Conservation (phyloP, 2,113 vertebrate species). For the Cepphus grylle region DNA sequence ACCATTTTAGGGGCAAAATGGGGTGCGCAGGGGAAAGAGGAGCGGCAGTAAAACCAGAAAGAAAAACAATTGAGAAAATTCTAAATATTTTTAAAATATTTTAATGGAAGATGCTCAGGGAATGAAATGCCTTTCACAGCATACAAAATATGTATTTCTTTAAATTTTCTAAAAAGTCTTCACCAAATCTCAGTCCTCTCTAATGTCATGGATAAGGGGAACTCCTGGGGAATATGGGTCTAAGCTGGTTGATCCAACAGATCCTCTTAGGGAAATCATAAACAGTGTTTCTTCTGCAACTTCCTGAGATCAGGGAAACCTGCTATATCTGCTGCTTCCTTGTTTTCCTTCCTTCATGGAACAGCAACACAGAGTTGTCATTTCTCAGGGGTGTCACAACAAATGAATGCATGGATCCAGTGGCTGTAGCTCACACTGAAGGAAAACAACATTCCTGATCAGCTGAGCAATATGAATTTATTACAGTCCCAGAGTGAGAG, state of each 20-base stretch:
- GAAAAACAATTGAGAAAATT: neutral
- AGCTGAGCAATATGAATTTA: neutral
- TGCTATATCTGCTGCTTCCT: neutral
- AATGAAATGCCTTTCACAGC: neutral
- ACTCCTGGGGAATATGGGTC: neutral
- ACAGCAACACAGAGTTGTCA: neutral
- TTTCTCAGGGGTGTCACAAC: conserved; percentile 7
- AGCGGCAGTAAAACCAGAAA: neutral
- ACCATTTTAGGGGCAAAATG: neutral
- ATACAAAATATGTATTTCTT: neutral
- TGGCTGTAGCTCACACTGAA: neutral
- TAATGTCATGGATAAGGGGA: neutral
- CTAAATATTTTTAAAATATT: neutral
- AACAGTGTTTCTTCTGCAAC: neutral
- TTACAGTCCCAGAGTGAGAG: neutral
- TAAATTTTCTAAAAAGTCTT: neutral
- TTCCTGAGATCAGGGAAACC: neutral
- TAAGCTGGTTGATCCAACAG: neutral
- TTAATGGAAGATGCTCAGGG: neutral
- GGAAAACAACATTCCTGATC: neutral
- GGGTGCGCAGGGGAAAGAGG: neutral
- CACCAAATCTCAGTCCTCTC: neutral
- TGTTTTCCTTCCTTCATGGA: neutral
- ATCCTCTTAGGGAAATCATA: neutral
- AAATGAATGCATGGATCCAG: neutral